Percentiles rank a stretch among this genome's conserved stretches.
phyloP scores from a whole-genome alignment of 2,113 vertebrate species.

The Orycteropus afer region DNA sequence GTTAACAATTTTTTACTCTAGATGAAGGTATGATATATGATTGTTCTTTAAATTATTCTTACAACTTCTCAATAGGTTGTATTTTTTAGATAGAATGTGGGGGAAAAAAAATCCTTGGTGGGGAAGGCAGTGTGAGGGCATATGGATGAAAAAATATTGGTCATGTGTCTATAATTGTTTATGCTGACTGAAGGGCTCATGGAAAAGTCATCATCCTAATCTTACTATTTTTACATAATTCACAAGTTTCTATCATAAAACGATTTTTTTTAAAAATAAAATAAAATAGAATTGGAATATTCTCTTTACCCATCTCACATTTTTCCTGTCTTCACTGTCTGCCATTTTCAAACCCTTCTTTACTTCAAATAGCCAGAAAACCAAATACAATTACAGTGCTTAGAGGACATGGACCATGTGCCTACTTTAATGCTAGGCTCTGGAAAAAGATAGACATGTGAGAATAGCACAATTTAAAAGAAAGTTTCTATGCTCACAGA shows the following conservation, averaged over 20 bases:
- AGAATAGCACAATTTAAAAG: neutral
- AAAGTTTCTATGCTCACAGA: neutral
- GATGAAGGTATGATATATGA: neutral
- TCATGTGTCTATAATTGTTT: neutral
- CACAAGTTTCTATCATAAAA: neutral
- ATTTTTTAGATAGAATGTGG: neutral
- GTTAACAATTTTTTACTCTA: neutral
- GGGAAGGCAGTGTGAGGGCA: rapidly evolving
- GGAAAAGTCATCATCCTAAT: neutral
- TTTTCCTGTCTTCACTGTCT: neutral
- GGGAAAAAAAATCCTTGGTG: neutral
- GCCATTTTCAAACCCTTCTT: neutral
- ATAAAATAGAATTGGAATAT: neutral
- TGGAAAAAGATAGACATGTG: neutral
- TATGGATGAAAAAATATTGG: neutral
- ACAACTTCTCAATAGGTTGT: neutral
- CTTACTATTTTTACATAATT: neutral
- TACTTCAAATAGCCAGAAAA: neutral
- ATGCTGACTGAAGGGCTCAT: neutral
- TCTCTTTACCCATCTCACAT: neutral
- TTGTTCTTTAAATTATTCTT: neutral
- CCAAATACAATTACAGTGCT: neutral
- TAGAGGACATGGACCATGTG: neutral
- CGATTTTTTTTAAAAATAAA: neutral
- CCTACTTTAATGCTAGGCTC: neutral